A percentile compares a stretch with the other conserved stretches of the same genome.
These are phyloP conservation scores for Chiridota heheva DNA, from an alignment of 35 echinoderm and acorn worm species.

Conservation along the genomic window DNA sequence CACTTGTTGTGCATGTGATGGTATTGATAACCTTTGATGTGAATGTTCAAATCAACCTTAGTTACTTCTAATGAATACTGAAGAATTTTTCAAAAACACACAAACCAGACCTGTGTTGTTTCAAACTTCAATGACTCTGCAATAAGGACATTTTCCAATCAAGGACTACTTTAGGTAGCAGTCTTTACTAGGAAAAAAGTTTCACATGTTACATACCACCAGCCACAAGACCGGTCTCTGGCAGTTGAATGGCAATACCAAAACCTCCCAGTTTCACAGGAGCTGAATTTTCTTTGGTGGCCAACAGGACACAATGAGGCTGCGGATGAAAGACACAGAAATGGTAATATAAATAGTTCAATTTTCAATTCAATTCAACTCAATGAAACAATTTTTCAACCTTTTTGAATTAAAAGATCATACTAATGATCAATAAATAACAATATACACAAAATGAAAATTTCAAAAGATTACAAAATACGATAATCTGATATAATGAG, in stretches of 20 bases:
- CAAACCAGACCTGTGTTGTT: too few species aligned
- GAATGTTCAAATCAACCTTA: too few species aligned
- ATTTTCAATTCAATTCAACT: background rate
- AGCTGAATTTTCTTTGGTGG: slow-evolving; percentile 97
- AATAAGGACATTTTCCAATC: too few species aligned
- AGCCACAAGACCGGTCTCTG: slow-evolving; percentile 82
- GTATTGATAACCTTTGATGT: too few species aligned
- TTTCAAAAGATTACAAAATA: background rate
- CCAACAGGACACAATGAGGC: slow-evolving; percentile 98
- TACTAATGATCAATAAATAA: too few species aligned
- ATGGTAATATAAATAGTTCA: slow-evolving; percentile 6
- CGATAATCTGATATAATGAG: too few species aligned
- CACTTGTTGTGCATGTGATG: too few species aligned
- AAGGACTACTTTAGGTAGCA: too few species aligned
- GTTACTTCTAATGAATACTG: too few species aligned
- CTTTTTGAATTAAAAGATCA: background rate
- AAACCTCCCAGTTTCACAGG: slow-evolving; percentile 98
- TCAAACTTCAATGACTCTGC: too few species aligned
- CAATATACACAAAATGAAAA: background rate
- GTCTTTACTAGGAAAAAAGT: too few species aligned
- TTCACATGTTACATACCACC: slow-evolving; percentile 59
- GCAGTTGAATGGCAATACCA: slow-evolving; percentile 93
- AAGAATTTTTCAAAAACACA: too few species aligned
- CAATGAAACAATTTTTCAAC: background rate
- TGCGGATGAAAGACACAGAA: slow-evolving; percentile 34